A percentile compares a stretch with the other conserved stretches of the same genome.
Conservation (phyloP, 2,113 vertebrate genomes). For the Macrotis lagotis region DNA sequence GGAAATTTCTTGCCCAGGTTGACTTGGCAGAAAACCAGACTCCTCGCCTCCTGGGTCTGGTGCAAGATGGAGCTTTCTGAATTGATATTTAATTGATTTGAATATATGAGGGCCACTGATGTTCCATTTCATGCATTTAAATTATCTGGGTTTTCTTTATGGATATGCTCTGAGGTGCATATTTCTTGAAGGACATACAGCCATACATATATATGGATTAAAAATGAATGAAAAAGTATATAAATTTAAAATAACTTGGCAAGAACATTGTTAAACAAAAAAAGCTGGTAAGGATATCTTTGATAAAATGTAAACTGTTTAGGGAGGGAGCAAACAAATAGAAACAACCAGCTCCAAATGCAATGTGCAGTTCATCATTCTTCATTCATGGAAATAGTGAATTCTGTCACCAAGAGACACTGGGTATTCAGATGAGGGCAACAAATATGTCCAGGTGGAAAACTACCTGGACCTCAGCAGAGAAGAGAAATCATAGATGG, state of each 20-base stretch:
- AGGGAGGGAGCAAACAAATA: not conserved
- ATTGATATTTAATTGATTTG: not conserved
- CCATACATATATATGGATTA: not conserved
- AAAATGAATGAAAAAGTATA: not conserved
- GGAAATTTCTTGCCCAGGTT: not conserved
- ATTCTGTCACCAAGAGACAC: not conserved
- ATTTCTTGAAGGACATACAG: not conserved
- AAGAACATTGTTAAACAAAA: not conserved
- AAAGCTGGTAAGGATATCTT: not conserved
- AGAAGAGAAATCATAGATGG: not conserved
- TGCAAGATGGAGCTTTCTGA: not conserved
- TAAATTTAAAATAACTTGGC: not conserved
- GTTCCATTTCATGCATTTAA: not conserved
- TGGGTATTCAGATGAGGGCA: not conserved
- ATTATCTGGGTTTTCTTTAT: not conserved
- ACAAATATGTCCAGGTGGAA: not conserved
- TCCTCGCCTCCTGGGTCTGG: not conserved
- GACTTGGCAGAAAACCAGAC: not conserved
- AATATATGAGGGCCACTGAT: not conserved
- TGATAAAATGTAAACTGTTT: not conserved
- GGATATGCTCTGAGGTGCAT: not conserved
- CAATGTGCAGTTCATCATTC: not conserved
- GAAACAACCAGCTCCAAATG: not conserved
- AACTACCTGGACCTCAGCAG: not conserved
- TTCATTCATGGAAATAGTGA: not conserved